Evolutionary conservation across 2,888 invertebrate genomes (phyloP).

Genomic region (Pterostichus niger): DNA sequence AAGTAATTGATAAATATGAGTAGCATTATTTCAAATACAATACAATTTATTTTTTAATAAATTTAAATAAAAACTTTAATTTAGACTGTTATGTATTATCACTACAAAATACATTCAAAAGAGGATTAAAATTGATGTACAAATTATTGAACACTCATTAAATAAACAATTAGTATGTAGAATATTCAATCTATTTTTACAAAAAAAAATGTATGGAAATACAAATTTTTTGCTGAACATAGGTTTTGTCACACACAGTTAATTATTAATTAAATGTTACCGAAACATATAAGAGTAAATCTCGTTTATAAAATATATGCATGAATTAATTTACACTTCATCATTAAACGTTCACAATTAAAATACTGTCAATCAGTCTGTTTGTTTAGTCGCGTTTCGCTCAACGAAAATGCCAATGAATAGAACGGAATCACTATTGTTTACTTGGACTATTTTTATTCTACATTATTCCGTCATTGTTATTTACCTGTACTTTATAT

Average conservation of each 20-base stretch:
- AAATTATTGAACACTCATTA: constrained; percentile 4
- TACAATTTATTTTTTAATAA: no score
- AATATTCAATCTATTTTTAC: background rate
- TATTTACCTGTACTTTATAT: constrained; percentile 10
- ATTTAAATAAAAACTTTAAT: background rate
- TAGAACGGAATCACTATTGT: background rate
- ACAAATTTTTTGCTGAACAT: background rate
- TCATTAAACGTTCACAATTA: constrained; percentile 25
- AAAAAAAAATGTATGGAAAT: background rate
- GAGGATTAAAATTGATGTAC: background rate
- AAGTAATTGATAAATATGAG: no score
- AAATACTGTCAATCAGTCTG: constrained; percentile 30
- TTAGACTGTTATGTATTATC: background rate
- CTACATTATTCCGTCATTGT: constrained; percentile 31
- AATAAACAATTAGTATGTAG: constrained; percentile 2
- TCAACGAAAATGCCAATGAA: constrained; percentile 22
- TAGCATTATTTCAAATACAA: no score
- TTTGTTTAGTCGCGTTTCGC: background rate
- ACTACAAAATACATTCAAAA: background rate
- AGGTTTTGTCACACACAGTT: background rate
- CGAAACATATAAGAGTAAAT: background rate
- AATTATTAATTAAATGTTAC: constrained; percentile 16
- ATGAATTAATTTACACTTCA: constrained; percentile 31
- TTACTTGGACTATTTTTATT: constrained; percentile 31
- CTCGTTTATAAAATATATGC: background rate